Conservation (phyloP, 2,113 vertebrate genomes). For the Struthidea cinerea region DNA sequence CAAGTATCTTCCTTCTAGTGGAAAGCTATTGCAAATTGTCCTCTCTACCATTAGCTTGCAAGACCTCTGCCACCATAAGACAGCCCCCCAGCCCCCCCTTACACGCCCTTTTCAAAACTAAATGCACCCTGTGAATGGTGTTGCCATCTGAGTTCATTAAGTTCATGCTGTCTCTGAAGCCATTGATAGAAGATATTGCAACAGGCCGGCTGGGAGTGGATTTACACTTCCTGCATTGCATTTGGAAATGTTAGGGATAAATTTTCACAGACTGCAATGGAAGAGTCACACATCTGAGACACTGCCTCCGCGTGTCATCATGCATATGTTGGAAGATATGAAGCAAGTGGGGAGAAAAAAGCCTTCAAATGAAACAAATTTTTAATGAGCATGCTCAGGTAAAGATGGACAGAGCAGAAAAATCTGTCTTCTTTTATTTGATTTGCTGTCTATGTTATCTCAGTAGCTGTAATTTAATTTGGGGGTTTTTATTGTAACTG, state of each 20-base stretch:
- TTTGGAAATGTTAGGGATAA: conserved; percentile 7
- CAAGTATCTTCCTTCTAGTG: background rate
- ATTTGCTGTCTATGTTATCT: background rate
- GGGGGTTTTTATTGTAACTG: background rate
- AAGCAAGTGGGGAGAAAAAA: background rate
- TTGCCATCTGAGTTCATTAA: background rate
- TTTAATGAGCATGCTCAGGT: background rate
- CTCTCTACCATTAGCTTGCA: background rate
- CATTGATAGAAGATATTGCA: background rate
- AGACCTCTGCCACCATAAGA: background rate
- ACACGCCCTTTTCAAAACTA: background rate
- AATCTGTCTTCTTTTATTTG: background rate
- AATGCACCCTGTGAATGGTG: background rate
- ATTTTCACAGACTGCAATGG: background rate
- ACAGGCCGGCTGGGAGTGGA: background rate
- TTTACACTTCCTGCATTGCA: rapidly evolving
- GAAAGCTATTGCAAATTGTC: background rate
- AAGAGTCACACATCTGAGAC: background rate
- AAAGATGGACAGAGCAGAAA: background rate
- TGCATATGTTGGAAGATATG: background rate
- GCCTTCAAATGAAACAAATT: background rate
- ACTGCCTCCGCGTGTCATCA: background rate
- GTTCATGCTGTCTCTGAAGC: background rate
- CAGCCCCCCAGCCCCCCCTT: background rate
- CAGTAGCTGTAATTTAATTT: background rate